These are phyloP conservation scores for Falcaria lacertinaria DNA, from an alignment of 2,888 invertebrate species.

Conservation along the genomic window DNA sequence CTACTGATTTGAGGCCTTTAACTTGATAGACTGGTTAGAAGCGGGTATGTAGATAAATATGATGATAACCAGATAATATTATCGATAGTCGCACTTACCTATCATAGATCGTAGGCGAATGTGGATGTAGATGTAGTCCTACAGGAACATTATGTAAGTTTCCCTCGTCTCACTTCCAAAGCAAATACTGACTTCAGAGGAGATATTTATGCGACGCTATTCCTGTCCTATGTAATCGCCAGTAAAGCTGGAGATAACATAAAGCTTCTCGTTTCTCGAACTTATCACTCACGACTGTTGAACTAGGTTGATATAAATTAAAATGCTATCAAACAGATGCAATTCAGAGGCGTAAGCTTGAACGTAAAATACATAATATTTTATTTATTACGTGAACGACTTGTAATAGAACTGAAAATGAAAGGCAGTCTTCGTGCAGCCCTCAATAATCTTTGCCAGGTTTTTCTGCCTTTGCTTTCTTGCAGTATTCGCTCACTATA, in stretches of 20 bases:
- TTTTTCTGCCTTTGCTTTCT: background rate
- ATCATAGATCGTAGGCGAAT: constrained; percentile 38
- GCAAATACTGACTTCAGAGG: background rate
- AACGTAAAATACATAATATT: background rate
- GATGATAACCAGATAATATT: constrained; percentile 17
- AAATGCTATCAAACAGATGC: background rate
- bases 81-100: constrained; percentile 37
- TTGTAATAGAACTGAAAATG: background rate
- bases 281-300: constrained; percentile 19
- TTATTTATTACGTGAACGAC: no score
- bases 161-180: no score
- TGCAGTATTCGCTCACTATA: no score
- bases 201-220: background rate
- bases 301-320: constrained; percentile 2
- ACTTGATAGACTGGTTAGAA: constrained; percentile 14
- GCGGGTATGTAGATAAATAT: constrained; percentile 22
- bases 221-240: background rate
- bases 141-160: constrained; percentile 21
- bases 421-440: background rate
- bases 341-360: no score
- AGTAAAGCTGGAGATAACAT: constrained; percentile 14
- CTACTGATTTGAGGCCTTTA: constrained; percentile 19
- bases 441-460: background rate
- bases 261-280: constrained; percentile 16
- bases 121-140: constrained; percentile 15